Evolutionary conservation across 2,888 invertebrate species (phyloP), one percentile per base, ranked within the genome.

Genomic region (Caenorhabditis doughertyi): DNA sequence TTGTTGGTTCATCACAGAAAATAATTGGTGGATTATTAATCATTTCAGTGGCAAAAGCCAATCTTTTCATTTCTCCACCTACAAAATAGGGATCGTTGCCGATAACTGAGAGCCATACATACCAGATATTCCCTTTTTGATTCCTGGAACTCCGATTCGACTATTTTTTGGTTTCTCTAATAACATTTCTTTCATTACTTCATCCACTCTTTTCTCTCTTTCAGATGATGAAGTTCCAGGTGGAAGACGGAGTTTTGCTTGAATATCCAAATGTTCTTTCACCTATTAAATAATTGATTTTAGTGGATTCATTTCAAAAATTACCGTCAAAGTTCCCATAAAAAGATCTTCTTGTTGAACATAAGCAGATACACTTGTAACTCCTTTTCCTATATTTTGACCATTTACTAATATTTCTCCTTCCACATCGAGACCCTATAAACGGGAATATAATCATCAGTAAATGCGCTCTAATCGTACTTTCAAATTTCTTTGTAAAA

Each of bases 1-100:
- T 97, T 0, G 98, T 98, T 0, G 97, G 97, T 91, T 98, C 98
- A 91, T 98, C 98, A 92, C 97, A 97, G 92, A 98, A 96, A 94
- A 98, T 95, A 55, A 98, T 93, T 0, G 96, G 95, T 0, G 98
- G 98, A 93, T 98, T 96, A 0, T 97, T 97, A 62, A 98, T 93
- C 2, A 97, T 87, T 93, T 98, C 98, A 16, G 97, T 95, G 29
- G 97, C 98, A 92, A 98, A 97, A 0, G 97, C 96, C 13, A 98
- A 93, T 74, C 98, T 94, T 92, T 97, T 97, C 94, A 95, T 95
- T 93, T 98, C 98, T 0, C 98, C 98, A 0, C 98, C 98, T 0
- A 97, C 1, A 68, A 55, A 53, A 3, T 11, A 29, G 1, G 32
- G 16, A 39, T 39, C 9, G 13, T 13, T 9, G 3, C 16, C 9